These are phyloP conservation scores for Campylomormyrus numenius DNA, from an alignment of 2,113 vertebrate species.

Conservation along the genomic window DNA sequence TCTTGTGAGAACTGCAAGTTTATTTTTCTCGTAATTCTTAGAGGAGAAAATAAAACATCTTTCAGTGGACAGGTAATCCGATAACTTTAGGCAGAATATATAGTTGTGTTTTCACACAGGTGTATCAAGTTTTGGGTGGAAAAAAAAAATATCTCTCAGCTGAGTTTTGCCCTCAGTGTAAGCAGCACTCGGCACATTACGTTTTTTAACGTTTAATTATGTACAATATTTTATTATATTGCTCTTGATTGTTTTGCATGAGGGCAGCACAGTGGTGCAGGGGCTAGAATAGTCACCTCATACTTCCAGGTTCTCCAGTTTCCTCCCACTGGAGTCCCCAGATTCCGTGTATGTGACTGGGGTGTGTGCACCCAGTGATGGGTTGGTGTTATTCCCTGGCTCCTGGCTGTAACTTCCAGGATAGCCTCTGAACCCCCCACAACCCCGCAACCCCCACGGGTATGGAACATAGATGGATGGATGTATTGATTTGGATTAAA, in stretches of 20 bases:
- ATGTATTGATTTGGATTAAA: neutral
- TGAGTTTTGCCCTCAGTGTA: conserved; percentile 42
- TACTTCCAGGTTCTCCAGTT: neutral
- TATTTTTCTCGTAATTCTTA: neutral
- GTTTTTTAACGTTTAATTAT: neutral
- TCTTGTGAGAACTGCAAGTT: neutral
- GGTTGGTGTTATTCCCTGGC: neutral
- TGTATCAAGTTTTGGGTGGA: neutral
- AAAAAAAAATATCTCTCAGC: conserved; percentile 62
- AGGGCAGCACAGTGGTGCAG: neutral
- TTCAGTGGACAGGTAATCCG: neutral
- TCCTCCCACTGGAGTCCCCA: neutral
- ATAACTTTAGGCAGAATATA: neutral
- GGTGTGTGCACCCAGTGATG: neutral
- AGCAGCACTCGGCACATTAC: neutral
- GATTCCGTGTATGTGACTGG: neutral
- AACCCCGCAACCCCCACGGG: neutral
- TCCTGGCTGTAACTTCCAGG: neutral
- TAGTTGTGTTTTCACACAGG: neutral
- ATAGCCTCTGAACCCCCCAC: neutral
- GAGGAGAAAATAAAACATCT: neutral
- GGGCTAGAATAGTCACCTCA: neutral
- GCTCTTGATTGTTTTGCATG: neutral
- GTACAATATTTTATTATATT: neutral
- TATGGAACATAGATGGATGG: neutral